These are phyloP conservation scores for Mantis religiosa DNA, from an alignment of 2,888 invertebrate genomes.

Conservation along the genomic window DNA sequence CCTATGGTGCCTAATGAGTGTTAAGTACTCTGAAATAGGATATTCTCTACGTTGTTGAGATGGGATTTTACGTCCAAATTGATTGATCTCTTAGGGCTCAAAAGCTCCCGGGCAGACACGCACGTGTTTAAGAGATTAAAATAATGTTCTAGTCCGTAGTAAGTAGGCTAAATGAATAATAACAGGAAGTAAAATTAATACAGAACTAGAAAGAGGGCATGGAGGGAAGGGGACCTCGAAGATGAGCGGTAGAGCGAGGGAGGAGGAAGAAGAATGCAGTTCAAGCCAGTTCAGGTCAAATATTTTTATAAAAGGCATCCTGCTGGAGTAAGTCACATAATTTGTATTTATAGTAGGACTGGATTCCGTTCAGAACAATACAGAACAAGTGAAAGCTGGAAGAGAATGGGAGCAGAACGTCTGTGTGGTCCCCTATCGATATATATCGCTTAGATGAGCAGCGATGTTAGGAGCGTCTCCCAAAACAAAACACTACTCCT, in stretches of 20 bases:
- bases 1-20: background rate
- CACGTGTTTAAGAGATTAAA: background rate
- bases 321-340: background rate
- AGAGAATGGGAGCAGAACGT: background rate
- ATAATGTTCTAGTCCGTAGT: background rate
- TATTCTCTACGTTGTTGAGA: background rate
- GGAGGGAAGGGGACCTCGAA: no score
- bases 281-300: background rate
- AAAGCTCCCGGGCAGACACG: background rate
- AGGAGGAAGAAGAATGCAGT: background rate
- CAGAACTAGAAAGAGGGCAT: background rate
- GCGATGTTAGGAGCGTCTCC: background rate
- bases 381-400: background rate
- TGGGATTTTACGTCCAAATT: background rate
- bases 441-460: background rate
- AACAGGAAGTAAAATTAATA: background rate
- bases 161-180: background rate
- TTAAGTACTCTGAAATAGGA: background rate
- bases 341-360: background rate
- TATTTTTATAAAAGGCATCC: background rate
- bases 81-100: background rate
- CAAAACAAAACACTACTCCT: no score
- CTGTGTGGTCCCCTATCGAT: background rate
- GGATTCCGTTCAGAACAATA: background rate
- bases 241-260: background rate